phyloP scores from a whole-genome alignment of 35 echinoderm and acorn worm genomes.

The Strongylocentrotus purpuratus region DNA sequence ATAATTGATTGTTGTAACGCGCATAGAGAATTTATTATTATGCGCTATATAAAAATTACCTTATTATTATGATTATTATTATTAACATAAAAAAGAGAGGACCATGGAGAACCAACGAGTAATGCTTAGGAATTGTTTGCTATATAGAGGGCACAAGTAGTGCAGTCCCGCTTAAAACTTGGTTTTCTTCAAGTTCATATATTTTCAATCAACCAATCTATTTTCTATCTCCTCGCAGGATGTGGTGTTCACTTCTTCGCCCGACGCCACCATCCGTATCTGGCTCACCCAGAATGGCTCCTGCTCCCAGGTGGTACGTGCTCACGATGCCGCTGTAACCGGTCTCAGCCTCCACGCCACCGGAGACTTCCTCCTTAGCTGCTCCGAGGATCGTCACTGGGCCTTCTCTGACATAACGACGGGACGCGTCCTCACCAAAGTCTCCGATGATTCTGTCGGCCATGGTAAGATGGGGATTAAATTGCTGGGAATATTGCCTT shows the following conservation, averaged over 20 bases:
- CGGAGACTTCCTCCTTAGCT: constrained; percentile 93
- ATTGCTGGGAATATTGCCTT: background rate
- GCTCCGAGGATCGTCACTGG: constrained; percentile 97
- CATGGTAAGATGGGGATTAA: constrained; percentile 58
- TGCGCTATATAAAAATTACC: too few relatives aligned
- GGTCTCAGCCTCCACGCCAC: constrained; percentile 95
- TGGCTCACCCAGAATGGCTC: constrained; percentile 87
- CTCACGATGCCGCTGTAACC: constrained; percentile 88
- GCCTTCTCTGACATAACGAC: constrained; percentile 94
- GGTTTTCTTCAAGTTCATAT: too few relatives aligned
- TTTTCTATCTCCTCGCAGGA: constrained; percentile 61
- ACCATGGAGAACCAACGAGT: too few relatives aligned
- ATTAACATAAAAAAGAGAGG: too few relatives aligned
- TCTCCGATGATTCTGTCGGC: constrained; percentile 92
- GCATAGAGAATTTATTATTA: too few relatives aligned
- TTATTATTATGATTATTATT: too few relatives aligned
- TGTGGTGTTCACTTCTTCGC: constrained; percentile 93
- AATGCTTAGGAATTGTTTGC: too few relatives aligned
- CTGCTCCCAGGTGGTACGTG: constrained; percentile 82
- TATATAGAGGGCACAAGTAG: too few relatives aligned
- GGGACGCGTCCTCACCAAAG: constrained; percentile 89
- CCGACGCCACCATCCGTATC: constrained; percentile 89
- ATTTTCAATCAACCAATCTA: background rate
- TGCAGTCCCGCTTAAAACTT: too few relatives aligned
- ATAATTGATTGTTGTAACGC: too few relatives aligned